Evolutionary conservation across 2,797 vertebrate genomes (phyloP), one percentile per base, ranked within the genome.

Genomic region (Silurus lanzhouensis): DNA sequence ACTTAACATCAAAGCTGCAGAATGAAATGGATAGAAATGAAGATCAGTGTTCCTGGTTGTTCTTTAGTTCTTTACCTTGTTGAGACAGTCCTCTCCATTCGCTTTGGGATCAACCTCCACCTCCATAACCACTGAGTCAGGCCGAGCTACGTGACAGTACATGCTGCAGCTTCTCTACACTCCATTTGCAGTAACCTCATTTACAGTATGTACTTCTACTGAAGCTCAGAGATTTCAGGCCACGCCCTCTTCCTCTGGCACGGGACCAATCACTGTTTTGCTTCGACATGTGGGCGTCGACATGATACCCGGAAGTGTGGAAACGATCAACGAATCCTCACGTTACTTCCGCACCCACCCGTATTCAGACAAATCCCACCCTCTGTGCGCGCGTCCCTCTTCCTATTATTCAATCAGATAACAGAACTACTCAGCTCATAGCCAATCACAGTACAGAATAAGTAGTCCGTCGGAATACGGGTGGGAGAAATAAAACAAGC

Each of bases 91-190:
- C 63, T 88, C 85, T 87, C 85, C 88, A 63, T 87, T 87, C n/a
- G 87, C 86, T 72, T 83, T 88, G 19, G 87, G 66, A 75, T 90
- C 88, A 15, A 87, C 84, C 22, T 86, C 83, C 82, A 88, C 87
- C 74, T 90, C 88, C 84, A 89, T 76, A 79, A 89, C 86, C 6
- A 89, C 87, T 25, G 83, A 85, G 66, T 90, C 87, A 27, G 88
- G 86, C 38, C 86, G 86, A 67, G 86, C 88, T 58, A 88, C 72
- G 60, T 77, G 84, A 75, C 87, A 89, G 38, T 87, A 68, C 89
- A 89, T 89, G 20, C 17, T 85, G 3, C 6, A 25, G 10, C 4
- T 9, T 3, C n/a, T 20, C 57, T 14, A n/a, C 13, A 20, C 13
- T 31, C 3, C 22, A 2, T 1, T 27, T 57, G 52, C 1, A 75